Base-by-base conservation (phyloP, 2,888 invertebrate genomes). In the Cryptops parisi region DNA sequence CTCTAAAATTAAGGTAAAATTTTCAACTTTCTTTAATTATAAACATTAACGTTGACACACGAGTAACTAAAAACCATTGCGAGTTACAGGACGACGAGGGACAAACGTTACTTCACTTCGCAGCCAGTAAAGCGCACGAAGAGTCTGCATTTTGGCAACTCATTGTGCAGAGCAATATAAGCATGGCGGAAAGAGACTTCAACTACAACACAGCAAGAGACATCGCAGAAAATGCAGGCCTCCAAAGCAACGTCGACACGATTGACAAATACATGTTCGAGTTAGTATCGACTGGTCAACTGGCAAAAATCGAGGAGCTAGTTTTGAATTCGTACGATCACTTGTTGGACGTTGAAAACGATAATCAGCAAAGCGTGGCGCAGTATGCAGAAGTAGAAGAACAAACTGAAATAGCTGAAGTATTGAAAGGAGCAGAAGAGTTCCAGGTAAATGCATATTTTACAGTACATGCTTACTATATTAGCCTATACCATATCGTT, bases 91-190 rank as follows among this genome's bases (percentile, higher is more conserved):
- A 90, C 62, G 89, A 89, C 65, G 85, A 87, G 62, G 90, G 90
- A 0, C 88, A 88, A 67, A 87, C 84, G 57, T 82, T 88, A 77
- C 69, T 90, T 33, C 90, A 91, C 68, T 88, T 87, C 68, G 88
- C 89, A 1, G 83, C 86, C 1, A 82, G 85, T 0, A 77, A 87
- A 46, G 77, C 82, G 0, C 89, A 89, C 64, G 80, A 85, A 0
- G 77, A 82, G 48, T 83, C 85, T 58, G 84, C 84, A 0, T 72
- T 90, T 38, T 80, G 82, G 64, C 82, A 86, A 62, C 73, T 90
- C 21, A 76, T 90, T 3, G 78, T 81, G 64, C 88, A 89, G 64
- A 80, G 83, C 0, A 80, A 82, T 60, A 78, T 84, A 23, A 87
- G 84, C 66, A 74, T 89, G 47, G 85, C 82, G 1, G 84, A 80